A percentile compares a stretch with the other conserved stretches of the same genome.
These are phyloP conservation scores for Hypomesus transpacificus DNA, from an alignment of 2,113 vertebrate genomes.

Conservation along the genomic window DNA sequence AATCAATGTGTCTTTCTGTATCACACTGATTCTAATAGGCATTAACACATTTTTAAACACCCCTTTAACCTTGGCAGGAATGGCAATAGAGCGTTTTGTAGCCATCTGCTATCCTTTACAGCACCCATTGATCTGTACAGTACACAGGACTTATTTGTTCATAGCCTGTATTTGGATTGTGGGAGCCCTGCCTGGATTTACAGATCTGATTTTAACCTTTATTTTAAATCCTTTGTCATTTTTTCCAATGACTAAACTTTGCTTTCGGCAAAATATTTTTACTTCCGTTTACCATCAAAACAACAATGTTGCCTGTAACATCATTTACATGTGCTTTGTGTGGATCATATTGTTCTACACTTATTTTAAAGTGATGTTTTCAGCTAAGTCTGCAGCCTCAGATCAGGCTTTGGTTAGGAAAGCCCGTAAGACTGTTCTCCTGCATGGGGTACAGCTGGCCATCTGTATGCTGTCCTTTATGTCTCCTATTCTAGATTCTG, in stretches of 20 bases:
- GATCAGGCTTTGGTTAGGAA: slow-evolving; percentile 12
- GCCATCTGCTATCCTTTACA: slow-evolving; percentile 32
- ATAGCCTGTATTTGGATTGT: slow-evolving; percentile 22
- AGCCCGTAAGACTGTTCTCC: slow-evolving; percentile 24
- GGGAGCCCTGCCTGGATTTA: not conserved
- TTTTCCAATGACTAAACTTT: not conserved
- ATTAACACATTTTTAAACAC: slow-evolving; percentile 16
- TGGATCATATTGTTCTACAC: slow-evolving; percentile 26
- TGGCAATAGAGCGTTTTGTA: slow-evolving; percentile 28
- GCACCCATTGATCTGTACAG: slow-evolving; percentile 24
- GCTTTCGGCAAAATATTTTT: not conserved
- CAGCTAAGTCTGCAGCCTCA: slow-evolving; percentile 17
- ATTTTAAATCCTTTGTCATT: not conserved
- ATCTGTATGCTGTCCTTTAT: slow-evolving; percentile 19
- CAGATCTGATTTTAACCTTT: slow-evolving; percentile 9
- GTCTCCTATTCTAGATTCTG: not conserved
- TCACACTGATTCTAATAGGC: not conserved
- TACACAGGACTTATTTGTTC: slow-evolving; percentile 2
- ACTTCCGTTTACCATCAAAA: not conserved
- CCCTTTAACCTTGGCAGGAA: slow-evolving; percentile 24
- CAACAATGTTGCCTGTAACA: not conserved
- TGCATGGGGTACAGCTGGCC: slow-evolving; percentile 24
- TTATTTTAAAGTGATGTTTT: slow-evolving; percentile 17
- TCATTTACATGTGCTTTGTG: slow-evolving; percentile 10
- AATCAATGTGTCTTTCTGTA: slow-evolving; percentile 15